phyloP scores from a whole-genome alignment of 1,140 invertebrate genomes.

The Drosophila hydei region DNA sequence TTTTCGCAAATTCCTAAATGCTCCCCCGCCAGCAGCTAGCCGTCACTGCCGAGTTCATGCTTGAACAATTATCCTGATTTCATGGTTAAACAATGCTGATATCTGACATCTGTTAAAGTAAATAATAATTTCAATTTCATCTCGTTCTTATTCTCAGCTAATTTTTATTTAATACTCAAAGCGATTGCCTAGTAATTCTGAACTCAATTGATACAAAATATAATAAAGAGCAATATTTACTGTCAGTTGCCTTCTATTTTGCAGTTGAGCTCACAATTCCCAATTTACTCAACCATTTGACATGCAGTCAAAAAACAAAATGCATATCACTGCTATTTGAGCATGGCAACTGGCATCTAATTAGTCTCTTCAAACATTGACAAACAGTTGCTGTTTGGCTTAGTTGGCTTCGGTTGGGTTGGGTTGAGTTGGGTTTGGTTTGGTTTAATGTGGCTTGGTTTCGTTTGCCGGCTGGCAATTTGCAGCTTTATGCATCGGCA shows the following conservation, averaged over 20 bases:
- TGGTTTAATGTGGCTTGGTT: constrained; percentile 19
- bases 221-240: not conserved
- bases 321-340: constrained; percentile 32
- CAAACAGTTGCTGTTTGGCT: constrained; percentile 55
- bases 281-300: constrained; percentile 6
- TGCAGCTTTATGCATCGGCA: constrained; percentile 65
- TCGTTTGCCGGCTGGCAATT: constrained; percentile 54
- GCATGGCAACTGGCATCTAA: constrained; percentile 43
- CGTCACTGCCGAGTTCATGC: no score
- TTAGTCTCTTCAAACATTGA: constrained; percentile 69
- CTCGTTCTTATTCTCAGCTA: no score
- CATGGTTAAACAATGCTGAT: no score
- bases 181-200: not conserved
- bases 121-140: no score
- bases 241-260: constrained; percentile 4
- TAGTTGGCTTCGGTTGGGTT: constrained; percentile 15
- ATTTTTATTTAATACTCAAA: not conserved
- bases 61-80: no score
- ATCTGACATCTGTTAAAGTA: no score
- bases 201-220: not conserved
- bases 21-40: no score
- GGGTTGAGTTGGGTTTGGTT: constrained; percentile 11
- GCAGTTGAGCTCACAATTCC: not conserved
- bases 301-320: not conserved
- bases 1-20: no score